Conservation (phyloP, 2,888 invertebrate genomes). For the Theretra japonica region DNA sequence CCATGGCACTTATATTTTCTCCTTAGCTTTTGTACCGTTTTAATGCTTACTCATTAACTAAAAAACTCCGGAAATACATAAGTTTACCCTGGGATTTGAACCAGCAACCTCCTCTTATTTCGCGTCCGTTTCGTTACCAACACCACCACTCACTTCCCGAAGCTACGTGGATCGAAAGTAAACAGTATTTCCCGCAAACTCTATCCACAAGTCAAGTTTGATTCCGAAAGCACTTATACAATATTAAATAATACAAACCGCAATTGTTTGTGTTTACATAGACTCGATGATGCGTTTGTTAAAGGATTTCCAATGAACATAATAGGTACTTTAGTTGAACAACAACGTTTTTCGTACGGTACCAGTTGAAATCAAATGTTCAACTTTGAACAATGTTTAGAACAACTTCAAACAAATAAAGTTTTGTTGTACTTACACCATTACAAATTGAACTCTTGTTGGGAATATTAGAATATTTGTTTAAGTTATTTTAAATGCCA, state of each 20-base stretch:
- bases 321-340: constrained; percentile 5
- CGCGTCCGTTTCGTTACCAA: too few species aligned
- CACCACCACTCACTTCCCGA: too few species aligned
- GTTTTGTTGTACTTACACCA: not conserved
- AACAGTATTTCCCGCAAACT: too few species aligned
- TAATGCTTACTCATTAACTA: too few species aligned
- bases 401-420: not conserved
- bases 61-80: too few species aligned
- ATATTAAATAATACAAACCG: not conserved
- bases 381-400: not conserved
- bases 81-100: too few species aligned
- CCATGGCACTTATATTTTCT: too few species aligned
- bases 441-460: not conserved
- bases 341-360: not conserved
- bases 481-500: not conserved
- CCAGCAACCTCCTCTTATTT: too few species aligned
- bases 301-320: constrained; percentile 5
- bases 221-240: not conserved
- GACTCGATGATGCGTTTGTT: not conserved
- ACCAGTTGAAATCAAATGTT: not conserved
- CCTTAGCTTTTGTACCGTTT: too few species aligned
- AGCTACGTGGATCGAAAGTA: too few species aligned
- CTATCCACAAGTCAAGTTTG: not conserved
- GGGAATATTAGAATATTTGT: not conserved
- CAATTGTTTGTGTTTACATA: not conserved